Conservation (phyloP, 2,888 invertebrate genomes). For the Orchesella flavescens region DNA sequence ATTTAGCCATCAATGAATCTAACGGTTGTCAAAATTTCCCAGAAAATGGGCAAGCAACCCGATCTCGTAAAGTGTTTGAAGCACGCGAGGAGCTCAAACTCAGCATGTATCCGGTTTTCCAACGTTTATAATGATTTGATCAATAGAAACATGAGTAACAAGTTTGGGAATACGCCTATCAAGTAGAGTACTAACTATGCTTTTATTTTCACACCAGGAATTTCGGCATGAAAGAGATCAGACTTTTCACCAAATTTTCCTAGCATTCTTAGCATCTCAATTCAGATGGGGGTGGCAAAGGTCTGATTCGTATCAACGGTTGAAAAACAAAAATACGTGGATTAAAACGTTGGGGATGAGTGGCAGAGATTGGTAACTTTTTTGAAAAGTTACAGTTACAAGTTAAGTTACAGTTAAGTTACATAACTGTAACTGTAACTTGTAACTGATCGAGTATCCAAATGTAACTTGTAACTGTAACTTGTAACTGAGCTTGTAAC, state of each 20-base stretch:
- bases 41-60: slow-evolving; percentile 40
- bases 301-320: background rate
- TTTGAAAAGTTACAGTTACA: too few relatives aligned
- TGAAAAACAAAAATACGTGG: slow-evolving; percentile 22
- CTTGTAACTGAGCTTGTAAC: too few relatives aligned
- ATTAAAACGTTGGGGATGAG: slow-evolving; percentile 22
- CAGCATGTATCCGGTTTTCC: slow-evolving; percentile 43
- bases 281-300: slow-evolving; percentile 45
- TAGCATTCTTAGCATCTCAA: slow-evolving; percentile 3
- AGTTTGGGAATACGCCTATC: slow-evolving; percentile 34
- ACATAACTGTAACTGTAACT: too few relatives aligned
- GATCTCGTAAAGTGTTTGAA: slow-evolving; percentile 41
- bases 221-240: slow-evolving; percentile 14
- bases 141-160: slow-evolving; percentile 39
- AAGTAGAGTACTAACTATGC: slow-evolving; percentile 16
- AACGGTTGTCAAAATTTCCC: slow-evolving; percentile 27
- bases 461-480: too few relatives aligned
- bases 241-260: slow-evolving; percentile 38
- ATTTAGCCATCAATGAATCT: slow-evolving; percentile 52
- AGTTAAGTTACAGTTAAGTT: too few relatives aligned
- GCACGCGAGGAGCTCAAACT: slow-evolving; percentile 17
- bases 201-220: slow-evolving; percentile 43
- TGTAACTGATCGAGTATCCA: too few relatives aligned
- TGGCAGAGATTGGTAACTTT: too few relatives aligned
- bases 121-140: slow-evolving; percentile 33